Evolutionary conservation across 2,113 vertebrate species (phyloP).

Genomic region (Aleadryas rufinucha): DNA sequence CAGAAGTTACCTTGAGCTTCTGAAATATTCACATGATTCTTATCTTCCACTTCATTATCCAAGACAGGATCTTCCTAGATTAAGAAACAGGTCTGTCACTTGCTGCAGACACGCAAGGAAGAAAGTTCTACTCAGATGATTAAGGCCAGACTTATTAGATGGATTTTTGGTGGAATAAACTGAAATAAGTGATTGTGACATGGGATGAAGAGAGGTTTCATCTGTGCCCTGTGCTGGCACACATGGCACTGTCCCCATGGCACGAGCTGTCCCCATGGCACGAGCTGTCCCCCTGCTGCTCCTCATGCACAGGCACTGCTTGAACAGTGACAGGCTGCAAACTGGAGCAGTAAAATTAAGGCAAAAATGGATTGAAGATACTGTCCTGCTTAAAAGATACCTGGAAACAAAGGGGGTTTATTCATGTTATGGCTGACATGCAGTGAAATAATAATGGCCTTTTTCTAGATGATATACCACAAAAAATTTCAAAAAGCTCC

Average conservation of each 20-base stretch:
- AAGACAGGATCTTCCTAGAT: constrained; percentile 56
- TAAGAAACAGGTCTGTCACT: not conserved
- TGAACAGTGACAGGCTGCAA: not conserved
- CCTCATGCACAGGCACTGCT: not conserved
- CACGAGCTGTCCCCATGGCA: not conserved
- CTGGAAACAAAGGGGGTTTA: not conserved
- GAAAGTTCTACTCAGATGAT: not conserved
- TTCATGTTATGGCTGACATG: not conserved
- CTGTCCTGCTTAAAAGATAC: not conserved
- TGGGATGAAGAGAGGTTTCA: fast-evolving
- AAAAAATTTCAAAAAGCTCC: not conserved
- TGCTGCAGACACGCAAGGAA: not conserved
- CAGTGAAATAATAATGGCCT: not conserved
- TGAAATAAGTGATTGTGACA: not conserved
- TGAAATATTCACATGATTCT: not conserved
- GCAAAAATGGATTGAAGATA: not conserved
- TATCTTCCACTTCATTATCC: constrained; percentile 15
- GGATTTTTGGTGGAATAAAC: not conserved
- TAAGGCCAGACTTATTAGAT: not conserved
- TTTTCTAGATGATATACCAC: not conserved
- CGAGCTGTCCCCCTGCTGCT: not conserved
- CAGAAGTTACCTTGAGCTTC: constrained; percentile 59
- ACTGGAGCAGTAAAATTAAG: not conserved
- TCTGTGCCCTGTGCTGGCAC: not conserved
- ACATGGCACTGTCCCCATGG: not conserved